Evolutionary conservation across 64 coral and sea anemone genomes (phyloP).

Genomic region (Pocillopora verrucosa): DNA sequence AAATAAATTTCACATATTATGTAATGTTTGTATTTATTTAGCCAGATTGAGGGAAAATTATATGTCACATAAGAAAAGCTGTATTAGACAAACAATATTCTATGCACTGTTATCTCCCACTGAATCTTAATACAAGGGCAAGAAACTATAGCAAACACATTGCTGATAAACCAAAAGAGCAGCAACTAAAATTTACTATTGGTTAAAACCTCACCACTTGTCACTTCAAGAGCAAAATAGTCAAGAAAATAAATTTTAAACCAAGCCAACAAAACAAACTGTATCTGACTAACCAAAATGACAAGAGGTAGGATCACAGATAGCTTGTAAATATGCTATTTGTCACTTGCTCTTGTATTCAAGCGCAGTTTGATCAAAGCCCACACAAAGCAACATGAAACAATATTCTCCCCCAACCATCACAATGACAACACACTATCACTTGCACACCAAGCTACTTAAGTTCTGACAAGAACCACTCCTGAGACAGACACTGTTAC

Average conservation of each 20-base stretch:
- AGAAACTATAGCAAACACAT: neutral
- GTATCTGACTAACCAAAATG: neutral
- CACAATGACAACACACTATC: neutral
- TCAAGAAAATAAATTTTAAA: too few relatives aligned
- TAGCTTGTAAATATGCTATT: neutral
- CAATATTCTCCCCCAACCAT: neutral
- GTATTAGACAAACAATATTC: constrained; percentile 9
- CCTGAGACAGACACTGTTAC: neutral
- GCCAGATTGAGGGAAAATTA: neutral
- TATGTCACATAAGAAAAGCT: too few relatives aligned
- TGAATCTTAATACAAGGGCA: neutral
- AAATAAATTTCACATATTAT: too few relatives aligned
- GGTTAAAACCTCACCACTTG: too few relatives aligned
- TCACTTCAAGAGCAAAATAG: too few relatives aligned
- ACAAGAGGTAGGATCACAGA: neutral
- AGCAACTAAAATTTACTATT: too few relatives aligned
- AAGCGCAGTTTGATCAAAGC: neutral
- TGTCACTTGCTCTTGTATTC: neutral
- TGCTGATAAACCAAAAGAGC: too few relatives aligned
- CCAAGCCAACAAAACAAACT: neutral
- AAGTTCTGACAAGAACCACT: neutral
- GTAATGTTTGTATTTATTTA: too few relatives aligned
- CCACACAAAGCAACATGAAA: neutral
- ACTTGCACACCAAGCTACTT: neutral
- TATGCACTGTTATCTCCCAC: neutral